Evolutionary conservation across 2,797 vertebrate species (phyloP), one percentile per base, ranked within the genome.

Genomic region (Sciurus vulgaris): DNA sequence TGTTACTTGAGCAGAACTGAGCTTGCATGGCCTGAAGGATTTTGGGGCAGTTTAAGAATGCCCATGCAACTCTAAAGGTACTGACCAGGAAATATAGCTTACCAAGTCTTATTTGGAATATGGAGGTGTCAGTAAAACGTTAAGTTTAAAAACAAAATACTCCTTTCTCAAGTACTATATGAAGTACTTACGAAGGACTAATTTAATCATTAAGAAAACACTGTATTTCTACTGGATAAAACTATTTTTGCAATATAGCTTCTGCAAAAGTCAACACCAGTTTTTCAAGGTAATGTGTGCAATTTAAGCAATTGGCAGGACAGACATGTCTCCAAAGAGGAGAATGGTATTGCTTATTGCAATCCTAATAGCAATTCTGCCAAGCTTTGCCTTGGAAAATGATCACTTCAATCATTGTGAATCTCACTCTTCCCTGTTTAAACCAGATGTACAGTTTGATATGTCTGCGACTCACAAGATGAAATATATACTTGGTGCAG

Each of bases 71-170:
- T 61, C 47, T 95, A 81, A 90, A 73, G 10, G 17, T 85, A 61
- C 51, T 77, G 63, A 89, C 35, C 41, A 89, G 74, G 65, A 95
- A 96, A 93, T 74, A 44, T 69, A 88, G 41, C 67, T 95, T 82
- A 47, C 30, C 28, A 77, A 86, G 3, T 72, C 26, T 93, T 76
- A n/a, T n/a, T 51, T 88, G 47, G 33, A 77, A 76, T 82, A 47
- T 17, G 84, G 33, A 91, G 24, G 22, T 41, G 8, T 88, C n/a
- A 30, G 56, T 91, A 92, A 91, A 85, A 92, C 93, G 47, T 5
- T 72, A 51, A 74, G 3, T 56, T 94, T 90, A 89, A 90, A 87
- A 94, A 74, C 7, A 94, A 86, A 41, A 56, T n/a, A 15, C 38
- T 77, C 26, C 3, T 76, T 72, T 91, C 49, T 85, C 28, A 56